phyloP scores from a whole-genome alignment of 2,888 invertebrate species.

The Agonopterix arenella region DNA sequence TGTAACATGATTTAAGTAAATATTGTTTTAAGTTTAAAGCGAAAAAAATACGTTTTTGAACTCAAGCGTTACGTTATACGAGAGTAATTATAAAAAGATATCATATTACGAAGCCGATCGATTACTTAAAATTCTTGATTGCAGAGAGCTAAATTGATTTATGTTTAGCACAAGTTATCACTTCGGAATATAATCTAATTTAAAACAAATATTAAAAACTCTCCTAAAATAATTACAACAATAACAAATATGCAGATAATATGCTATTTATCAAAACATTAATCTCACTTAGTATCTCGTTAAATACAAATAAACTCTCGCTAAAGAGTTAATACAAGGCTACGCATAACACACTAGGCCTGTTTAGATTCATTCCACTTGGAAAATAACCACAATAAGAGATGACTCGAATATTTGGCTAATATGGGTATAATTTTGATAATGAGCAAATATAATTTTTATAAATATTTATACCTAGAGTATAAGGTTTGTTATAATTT shows the following conservation, averaged over 20 bases:
- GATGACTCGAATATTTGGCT: slow-evolving; percentile 48
- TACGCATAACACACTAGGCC: slow-evolving; percentile 40
- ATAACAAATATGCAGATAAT: slow-evolving; percentile 67
- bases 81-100: too few species aligned
- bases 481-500: slow-evolving; percentile 55
- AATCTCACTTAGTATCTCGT: slow-evolving; percentile 71
- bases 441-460: slow-evolving; percentile 69
- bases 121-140: slow-evolving; percentile 26
- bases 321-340: slow-evolving; percentile 40
- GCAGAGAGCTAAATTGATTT: slow-evolving; percentile 42
- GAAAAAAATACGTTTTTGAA: slow-evolving; percentile 11
- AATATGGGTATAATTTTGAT: slow-evolving; percentile 65
- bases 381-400: slow-evolving; percentile 15
- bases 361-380: slow-evolving; percentile 19
- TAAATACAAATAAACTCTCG: slow-evolving; percentile 50
- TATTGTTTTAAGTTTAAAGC: slow-evolving; percentile 1
- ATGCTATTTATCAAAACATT: slow-evolving; percentile 59
- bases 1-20: too few species aligned
- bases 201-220: slow-evolving; percentile 70
- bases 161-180: slow-evolving; percentile 46
- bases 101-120: slow-evolving; percentile 33
- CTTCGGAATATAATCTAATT: slow-evolving; percentile 48
- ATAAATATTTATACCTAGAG: slow-evolving; percentile 58
- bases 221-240: slow-evolving; percentile 73
- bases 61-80: too few species aligned